Evolutionary conservation across 2,888 invertebrate species (phyloP), one percentile per base, ranked within the genome.

Genomic region (Glomeris marginata): DNA sequence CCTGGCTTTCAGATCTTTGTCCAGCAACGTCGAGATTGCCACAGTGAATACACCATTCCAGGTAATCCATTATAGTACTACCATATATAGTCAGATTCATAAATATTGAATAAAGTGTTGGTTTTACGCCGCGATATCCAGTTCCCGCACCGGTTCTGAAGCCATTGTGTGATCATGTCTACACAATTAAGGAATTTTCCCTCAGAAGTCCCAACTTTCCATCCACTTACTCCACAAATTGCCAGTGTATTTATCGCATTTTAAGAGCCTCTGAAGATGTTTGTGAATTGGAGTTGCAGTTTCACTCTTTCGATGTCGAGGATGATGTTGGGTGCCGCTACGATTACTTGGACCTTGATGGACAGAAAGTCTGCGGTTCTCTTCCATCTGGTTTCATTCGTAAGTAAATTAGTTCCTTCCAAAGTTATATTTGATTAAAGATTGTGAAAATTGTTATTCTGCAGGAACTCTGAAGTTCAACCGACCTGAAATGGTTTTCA

Each of bases 291-390:
- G 57, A 60, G 35, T 38, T 60, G n/a, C 52, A 49, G 18, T 57
- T 60, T 46, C 41, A 56, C n/a, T 47, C 53, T 8, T 60, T 60
- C 41, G 59, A 60, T 38, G 49, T 60, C 20, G 60, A 60, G 49
- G 54, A 55, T n/a, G 54, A 55, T 33, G 53, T 49, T 10, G 56
- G 54, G 1, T 60, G 60, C 49, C 52, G 53, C 33, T 57, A 57
- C 37, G 60, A 60, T 48, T 60, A 59, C 38, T 42, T 60, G 21
- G 53, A 55, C n/a, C 44, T 60, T 2, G 57, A 55, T 33, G 56
- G 55, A 4, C 55, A 57, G 36, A 56, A 50, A 45, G 42, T 57
- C 28, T 60, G 60, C 38, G 59, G 59, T 1, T 52, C 37, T 53
- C 48, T 54, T 37, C 56, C 53, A n/a, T 34, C 41, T 3, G 55